These are phyloP conservation scores for Gadopsis bispinosus DNA, from an alignment of 2,797 vertebrate species.

Conservation along the genomic window DNA sequence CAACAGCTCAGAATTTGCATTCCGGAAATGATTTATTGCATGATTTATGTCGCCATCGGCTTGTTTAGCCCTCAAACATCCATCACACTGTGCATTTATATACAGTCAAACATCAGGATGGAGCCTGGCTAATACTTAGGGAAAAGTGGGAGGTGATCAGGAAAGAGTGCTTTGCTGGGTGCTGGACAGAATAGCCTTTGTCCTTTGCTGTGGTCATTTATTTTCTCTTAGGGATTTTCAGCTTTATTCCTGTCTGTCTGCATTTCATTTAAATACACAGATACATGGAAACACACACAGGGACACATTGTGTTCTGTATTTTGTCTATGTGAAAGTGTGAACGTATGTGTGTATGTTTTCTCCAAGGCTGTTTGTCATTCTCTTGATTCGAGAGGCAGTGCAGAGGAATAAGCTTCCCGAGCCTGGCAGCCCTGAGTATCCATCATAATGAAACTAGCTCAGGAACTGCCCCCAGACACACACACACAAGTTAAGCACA, in stretches of 20 bases:
- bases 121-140: neutral
- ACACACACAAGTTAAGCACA: slow-evolving; percentile 21
- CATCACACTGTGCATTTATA: slow-evolving; percentile 32
- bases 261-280: slow-evolving; percentile 30
- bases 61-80: slow-evolving; percentile 25
- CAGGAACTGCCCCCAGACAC: slow-evolving; percentile 54
- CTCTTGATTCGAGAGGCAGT: slow-evolving; percentile 57
- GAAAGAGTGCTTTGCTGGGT: slow-evolving; percentile 32
- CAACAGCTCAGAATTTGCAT: slow-evolving; percentile 1
- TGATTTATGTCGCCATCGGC: slow-evolving; percentile 28
- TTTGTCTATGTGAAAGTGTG: slow-evolving; percentile 20
- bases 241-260: slow-evolving; percentile 36
- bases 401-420: slow-evolving; percentile 58
- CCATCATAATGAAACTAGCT: slow-evolving; percentile 80
- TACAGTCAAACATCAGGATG: slow-evolving; percentile 20
- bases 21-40: too few species aligned
- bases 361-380: slow-evolving; percentile 65
- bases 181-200: slow-evolving; percentile 23
- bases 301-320: neutral
- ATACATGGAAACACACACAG: neutral
- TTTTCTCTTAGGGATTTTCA: slow-evolving; percentile 41
- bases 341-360: neutral
- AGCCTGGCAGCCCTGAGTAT: slow-evolving; percentile 73
- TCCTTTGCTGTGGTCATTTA: slow-evolving; percentile 43
- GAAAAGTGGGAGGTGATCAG: slow-evolving; percentile 28